Base-by-base conservation (phyloP, 2,797 vertebrate genomes). In the Salarias fasciatus region DNA sequence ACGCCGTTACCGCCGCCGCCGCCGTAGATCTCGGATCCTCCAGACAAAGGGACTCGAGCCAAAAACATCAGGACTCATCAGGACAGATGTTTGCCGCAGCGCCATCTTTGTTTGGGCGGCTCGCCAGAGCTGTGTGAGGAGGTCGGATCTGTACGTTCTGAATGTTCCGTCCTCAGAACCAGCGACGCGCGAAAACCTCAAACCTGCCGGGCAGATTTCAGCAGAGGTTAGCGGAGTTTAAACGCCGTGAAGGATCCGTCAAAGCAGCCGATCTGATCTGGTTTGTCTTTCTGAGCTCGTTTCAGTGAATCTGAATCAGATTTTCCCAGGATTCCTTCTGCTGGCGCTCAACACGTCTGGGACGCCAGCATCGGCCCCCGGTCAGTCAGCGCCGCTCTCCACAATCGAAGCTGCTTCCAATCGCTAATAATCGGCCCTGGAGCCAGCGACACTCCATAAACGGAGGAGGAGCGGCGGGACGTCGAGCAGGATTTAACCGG, bases 401-500 rank as follows among this genome's bases (percentile, higher is more conserved):
- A 53, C 69, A 54, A 69, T 69, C 44, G 24, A 47, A 68, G 46
- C 47, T 43, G 63, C 63, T 46, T 84, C 63, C 56, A 36, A 84
- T 80, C 72, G 43, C 50, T 50, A 51, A 69, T 82, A 75, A 86
- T 74, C 77, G 72, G 72, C 64, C 61, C 11, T 10, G 18, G 72
- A 80, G 79, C 69, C 82, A 82, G 77, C 55, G 41, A 37, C 80
- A 77, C 67, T 62, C 53, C 65, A 68, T 85, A 77, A 77, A 85
- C 69, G 8, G 24, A 76, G 53, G 66, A 82, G 64, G n/a, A n/a
- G n/a, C n/a, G n/a, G n/a, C n/a, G n/a, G n/a, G n/a, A n/a, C n/a
- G n/a, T n/a, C n/a, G n/a, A n/a, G n/a, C n/a, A n/a, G n/a, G n/a
- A n/a, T 65, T 52, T 85, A 89, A 87, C 69, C 65, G 53, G 71